Evolutionary conservation across 1,140 invertebrate genomes (phyloP).

Genomic region (Bicyclus anynana): DNA sequence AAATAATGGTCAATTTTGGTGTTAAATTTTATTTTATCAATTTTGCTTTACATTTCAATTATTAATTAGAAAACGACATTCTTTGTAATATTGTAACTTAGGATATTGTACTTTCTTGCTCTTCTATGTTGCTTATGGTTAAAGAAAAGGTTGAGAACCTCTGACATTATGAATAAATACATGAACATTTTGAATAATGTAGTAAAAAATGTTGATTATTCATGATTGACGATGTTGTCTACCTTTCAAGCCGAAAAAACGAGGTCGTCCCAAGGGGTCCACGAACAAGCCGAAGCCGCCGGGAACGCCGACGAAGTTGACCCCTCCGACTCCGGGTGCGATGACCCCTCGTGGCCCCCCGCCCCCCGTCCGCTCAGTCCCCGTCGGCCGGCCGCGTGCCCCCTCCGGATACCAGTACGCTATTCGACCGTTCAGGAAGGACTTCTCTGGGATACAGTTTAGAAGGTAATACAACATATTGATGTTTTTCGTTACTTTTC

Average conservation of each 20-base stretch:
- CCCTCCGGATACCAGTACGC: slow-evolving; percentile 58
- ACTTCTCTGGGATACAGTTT: slow-evolving; percentile 74
- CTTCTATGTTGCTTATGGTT: too few relatives aligned
- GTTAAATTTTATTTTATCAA: too few relatives aligned
- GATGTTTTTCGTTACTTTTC: background rate
- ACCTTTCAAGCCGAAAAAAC: slow-evolving; percentile 55
- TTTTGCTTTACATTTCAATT: too few relatives aligned
- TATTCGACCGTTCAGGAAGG: slow-evolving; percentile 66
- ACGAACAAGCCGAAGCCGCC: slow-evolving; percentile 73
- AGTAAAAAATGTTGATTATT: too few relatives aligned
- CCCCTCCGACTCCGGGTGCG: slow-evolving; percentile 16
- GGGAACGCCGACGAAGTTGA: slow-evolving; percentile 28
- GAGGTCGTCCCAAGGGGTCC: slow-evolving; percentile 69
- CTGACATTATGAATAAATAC: too few relatives aligned
- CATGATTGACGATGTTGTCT: background rate
- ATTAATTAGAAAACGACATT: too few relatives aligned
- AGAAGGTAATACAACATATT: slow-evolving; percentile 46
- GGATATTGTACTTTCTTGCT: too few relatives aligned
- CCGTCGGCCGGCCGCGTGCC: slow-evolving; percentile 36
- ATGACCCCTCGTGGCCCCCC: slow-evolving; percentile 25
- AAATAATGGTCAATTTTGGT: too few relatives aligned
- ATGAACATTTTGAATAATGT: background rate
- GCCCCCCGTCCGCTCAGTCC: slow-evolving; percentile 24
- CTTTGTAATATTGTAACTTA: too few relatives aligned
- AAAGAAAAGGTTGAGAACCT: too few relatives aligned